Conservation (phyloP, 2,113 vertebrate genomes). For the Podarcis raffonei region DNA sequence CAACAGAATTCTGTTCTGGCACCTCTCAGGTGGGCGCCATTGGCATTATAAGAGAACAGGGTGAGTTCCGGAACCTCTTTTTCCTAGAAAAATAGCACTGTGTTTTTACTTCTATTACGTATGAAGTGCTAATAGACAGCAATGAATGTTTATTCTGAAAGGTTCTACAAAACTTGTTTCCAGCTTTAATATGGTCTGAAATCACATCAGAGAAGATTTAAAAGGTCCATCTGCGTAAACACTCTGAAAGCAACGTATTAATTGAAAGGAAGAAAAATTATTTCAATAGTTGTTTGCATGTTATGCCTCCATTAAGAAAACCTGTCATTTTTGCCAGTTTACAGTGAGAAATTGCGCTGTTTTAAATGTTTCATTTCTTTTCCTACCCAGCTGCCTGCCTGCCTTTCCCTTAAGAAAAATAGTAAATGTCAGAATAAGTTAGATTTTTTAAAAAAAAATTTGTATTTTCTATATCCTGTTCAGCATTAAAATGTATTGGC, state of each 20-base stretch:
- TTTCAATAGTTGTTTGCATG: neutral
- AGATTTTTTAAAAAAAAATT: neutral
- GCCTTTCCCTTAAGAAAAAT: neutral
- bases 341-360: neutral
- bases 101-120: neutral
- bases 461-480: neutral
- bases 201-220: conserved; percentile 18
- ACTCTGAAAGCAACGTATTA: conserved; percentile 37
- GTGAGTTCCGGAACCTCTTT: too few species aligned
- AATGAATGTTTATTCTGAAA: neutral
- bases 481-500: too few species aligned
- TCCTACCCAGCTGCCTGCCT: neutral
- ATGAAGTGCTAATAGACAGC: neutral
- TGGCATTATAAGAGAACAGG: too few species aligned
- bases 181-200: conserved; percentile 25
- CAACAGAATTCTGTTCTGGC: too few species aligned
- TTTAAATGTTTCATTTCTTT: neutral
- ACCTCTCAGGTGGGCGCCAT: too few species aligned
- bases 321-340: neutral
- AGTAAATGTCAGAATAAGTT: neutral
- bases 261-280: accelerated
- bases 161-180: neutral
- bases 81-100: neutral
- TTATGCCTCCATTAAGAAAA: neutral
- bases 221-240: conserved; percentile 39